Evolutionary conservation across 2,888 invertebrate species (phyloP).

Genomic region (Pherbina coryleti): DNA sequence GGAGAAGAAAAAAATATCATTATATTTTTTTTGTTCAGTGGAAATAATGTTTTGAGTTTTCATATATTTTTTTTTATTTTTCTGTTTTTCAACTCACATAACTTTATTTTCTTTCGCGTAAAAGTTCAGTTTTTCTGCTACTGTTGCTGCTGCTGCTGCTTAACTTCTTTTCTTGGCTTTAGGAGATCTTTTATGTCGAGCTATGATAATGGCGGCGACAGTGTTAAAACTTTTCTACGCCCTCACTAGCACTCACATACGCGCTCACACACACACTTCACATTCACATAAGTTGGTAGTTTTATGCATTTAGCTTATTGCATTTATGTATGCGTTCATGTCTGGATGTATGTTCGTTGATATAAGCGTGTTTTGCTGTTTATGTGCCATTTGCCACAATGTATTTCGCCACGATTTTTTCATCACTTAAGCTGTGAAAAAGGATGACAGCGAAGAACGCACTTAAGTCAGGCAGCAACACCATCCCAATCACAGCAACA

Average conservation of each 20-base stretch:
- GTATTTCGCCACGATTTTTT: conserved; percentile 9
- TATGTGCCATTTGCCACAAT: not conserved
- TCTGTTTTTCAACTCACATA: not conserved
- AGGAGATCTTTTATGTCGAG: conserved; percentile 10
- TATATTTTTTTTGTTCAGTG: not conserved
- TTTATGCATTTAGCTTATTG: conserved; percentile 17
- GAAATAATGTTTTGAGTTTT: not conserved
- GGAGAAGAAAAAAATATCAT: not conserved
- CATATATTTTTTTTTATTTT: not conserved
- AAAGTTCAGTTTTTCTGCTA: not conserved
- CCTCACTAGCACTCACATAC: not conserved
- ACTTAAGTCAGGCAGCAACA: not conserved
- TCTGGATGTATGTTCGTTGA: not conserved
- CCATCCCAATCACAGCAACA: not conserved
- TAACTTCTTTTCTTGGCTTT: conserved; percentile 4
- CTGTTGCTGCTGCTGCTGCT: not conserved
- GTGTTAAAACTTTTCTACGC: not conserved
- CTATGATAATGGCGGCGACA: conserved; percentile 4
- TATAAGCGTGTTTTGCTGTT: not conserved
- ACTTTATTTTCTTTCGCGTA: conserved; percentile 6
- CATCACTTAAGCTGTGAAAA: conserved; percentile 20
- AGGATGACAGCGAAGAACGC: not conserved
- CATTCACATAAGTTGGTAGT: not conserved
- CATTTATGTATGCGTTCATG: not conserved
- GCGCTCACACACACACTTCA: conserved; percentile 7